phyloP scores from a whole-genome alignment of 2,888 invertebrate genomes.

The Prosapia bicincta region DNA sequence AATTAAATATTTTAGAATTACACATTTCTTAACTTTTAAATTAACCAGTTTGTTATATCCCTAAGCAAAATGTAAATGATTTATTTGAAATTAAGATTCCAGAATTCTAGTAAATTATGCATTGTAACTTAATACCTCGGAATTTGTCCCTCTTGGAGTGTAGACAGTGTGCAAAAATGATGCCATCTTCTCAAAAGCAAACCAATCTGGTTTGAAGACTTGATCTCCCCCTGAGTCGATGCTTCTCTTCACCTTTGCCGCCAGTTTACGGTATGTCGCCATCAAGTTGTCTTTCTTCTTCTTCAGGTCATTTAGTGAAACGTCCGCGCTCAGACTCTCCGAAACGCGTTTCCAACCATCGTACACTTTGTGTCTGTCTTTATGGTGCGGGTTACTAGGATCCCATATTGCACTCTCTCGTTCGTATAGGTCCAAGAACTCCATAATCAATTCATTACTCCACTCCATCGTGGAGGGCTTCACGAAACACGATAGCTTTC shows the following conservation, averaged over 20 bases:
- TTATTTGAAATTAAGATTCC: too few relatives aligned
- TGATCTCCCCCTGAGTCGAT: neutral
- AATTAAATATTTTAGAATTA: too few relatives aligned
- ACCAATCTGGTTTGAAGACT: neutral
- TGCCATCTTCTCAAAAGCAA: neutral
- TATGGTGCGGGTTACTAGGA: conserved; percentile 13
- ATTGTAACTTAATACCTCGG: too few relatives aligned
- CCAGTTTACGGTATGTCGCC: neutral
- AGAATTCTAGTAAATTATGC: too few relatives aligned
- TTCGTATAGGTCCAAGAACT: conserved; percentile 19
- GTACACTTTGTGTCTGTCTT: conserved; percentile 4
- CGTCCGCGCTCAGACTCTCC: neutral
- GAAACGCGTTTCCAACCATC: neutral
- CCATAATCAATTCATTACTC: conserved; percentile 1
- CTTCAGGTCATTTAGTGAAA: neutral
- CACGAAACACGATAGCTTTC: too few relatives aligned
- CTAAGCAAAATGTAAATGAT: too few relatives aligned
- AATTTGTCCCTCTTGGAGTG: neutral
- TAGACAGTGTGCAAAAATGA: neutral
- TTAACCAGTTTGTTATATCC: too few relatives aligned
- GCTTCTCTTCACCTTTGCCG: neutral
- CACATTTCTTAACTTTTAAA: too few relatives aligned
- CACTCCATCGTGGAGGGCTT: conserved; percentile 2
- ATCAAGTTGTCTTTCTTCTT: neutral
- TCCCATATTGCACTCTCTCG: conserved; percentile 21